These are phyloP conservation scores for Tanaodytes sp. DNA, from an alignment of 2,888 invertebrate genomes.

Conservation along the genomic window DNA sequence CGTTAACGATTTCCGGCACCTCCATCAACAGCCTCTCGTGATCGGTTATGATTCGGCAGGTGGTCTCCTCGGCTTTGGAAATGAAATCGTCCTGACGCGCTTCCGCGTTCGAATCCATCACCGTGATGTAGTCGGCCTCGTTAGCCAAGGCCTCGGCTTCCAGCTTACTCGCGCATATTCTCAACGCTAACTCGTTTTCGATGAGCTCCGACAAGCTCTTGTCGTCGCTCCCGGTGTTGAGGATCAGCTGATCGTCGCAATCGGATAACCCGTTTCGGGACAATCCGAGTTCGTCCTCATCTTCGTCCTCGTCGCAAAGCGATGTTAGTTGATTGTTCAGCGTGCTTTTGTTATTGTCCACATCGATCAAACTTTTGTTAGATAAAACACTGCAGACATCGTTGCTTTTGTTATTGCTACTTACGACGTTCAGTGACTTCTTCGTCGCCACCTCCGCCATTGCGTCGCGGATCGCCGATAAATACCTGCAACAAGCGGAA, in stretches of 20 bases:
- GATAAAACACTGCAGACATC: slow-evolving; percentile 71
- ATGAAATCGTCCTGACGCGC: slow-evolving; percentile 1
- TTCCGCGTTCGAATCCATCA: slow-evolving; percentile 18
- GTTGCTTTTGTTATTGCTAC: slow-evolving; percentile 67
- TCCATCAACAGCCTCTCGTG: slow-evolving; percentile 21
- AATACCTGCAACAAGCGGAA: slow-evolving; percentile 58
- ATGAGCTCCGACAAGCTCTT: slow-evolving; percentile 71
- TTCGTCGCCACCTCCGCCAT: slow-evolving; percentile 72
- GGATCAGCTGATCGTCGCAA: slow-evolving; percentile 27
- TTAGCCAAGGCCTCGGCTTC: slow-evolving; percentile 39
- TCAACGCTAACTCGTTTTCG: slow-evolving; percentile 68
- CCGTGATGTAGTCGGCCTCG: slow-evolving; percentile 10
- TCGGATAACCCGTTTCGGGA: slow-evolving; percentile 28
- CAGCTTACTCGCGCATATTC: slow-evolving; percentile 64
- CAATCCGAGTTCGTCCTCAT: slow-evolving; percentile 63
- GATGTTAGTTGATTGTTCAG: slow-evolving; percentile 70
- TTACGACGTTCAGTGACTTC: slow-evolving; percentile 71
- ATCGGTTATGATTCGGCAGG: slow-evolving; percentile 26
- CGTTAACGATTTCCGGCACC: slow-evolving; percentile 53
- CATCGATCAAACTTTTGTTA: slow-evolving; percentile 72
- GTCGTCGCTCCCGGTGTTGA: slow-evolving; percentile 65
- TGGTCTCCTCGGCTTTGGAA: slow-evolving; percentile 35
- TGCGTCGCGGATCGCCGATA: slow-evolving; percentile 57
- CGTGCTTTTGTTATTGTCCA: slow-evolving; percentile 63
- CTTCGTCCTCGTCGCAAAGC: slow-evolving; percentile 66